phyloP scores from a whole-genome alignment of 1,140 invertebrate genomes.

The Pentalonia nigronervosa region DNA sequence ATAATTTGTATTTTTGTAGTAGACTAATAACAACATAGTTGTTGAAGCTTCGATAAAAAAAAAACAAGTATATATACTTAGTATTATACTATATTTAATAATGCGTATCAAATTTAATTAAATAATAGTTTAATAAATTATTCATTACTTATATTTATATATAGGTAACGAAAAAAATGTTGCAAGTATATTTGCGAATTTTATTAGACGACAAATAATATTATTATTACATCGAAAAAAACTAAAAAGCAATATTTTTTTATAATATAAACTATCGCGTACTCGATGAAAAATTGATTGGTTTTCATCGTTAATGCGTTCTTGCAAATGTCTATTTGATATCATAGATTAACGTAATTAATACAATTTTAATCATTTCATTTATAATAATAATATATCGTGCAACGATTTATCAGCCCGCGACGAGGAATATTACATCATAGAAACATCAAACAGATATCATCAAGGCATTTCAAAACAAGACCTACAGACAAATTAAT shows the following conservation, averaged over 20 bases:
- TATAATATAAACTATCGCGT: background rate
- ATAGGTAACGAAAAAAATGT: background rate
- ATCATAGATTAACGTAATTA: background rate
- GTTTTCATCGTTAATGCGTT: background rate
- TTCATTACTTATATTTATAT: background rate
- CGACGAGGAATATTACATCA: background rate
- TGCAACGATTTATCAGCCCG: background rate
- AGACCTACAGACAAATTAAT: background rate
- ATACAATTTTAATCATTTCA: background rate
- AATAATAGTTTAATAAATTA: background rate
- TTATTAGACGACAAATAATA: background rate
- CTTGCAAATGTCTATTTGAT: background rate
- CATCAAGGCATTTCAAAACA: background rate
- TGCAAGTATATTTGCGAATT: background rate
- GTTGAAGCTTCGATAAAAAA: background rate
- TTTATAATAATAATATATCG: background rate
- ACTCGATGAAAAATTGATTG: background rate
- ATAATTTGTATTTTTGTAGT: background rate
- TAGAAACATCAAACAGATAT: slow-evolving; percentile 11
- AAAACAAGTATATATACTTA: background rate
- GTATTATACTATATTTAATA: too few species aligned
- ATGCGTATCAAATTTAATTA: too few species aligned
- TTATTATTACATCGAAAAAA: background rate
- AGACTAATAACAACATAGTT: background rate
- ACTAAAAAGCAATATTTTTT: background rate